Conservation (phyloP, 2,113 vertebrate genomes). For the Burhinus oedicnemus region DNA sequence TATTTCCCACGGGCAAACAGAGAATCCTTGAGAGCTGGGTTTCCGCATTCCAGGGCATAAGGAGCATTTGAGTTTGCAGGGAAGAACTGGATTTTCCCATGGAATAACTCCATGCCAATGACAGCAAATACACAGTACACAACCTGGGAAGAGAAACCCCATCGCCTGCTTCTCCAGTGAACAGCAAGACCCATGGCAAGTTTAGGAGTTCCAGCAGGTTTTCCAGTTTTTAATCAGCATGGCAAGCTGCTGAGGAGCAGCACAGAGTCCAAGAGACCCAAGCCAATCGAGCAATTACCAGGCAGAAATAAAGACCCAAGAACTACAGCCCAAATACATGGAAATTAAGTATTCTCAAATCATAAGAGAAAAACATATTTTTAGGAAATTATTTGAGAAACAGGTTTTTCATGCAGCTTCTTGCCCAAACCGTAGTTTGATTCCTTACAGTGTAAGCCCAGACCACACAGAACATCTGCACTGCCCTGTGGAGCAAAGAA, state of each 20-base stretch:
- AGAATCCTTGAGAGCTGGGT: slow-evolving; percentile 78
- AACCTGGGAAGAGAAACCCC: slow-evolving; percentile 75
- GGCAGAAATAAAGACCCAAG: not conserved
- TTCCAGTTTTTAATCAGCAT: not conserved
- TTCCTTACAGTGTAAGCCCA: not conserved
- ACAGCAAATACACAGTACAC: slow-evolving; percentile 92
- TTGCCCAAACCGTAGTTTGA: not conserved
- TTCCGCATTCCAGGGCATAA: slow-evolving; percentile 79
- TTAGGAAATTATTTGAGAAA: not conserved
- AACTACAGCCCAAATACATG: not conserved
- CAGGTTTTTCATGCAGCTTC: not conserved
- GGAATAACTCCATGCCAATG: slow-evolving; percentile 92
- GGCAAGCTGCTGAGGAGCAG: not conserved
- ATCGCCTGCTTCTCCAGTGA: not conserved
- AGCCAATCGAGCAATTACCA: not conserved
- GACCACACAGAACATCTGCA: not conserved
- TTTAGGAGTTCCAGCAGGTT: not conserved
- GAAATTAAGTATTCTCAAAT: not conserved
- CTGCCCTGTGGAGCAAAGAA: not conserved
- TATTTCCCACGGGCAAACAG: slow-evolving; percentile 84
- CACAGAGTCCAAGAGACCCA: not conserved
- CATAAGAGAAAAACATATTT: not conserved
- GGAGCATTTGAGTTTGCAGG: slow-evolving; percentile 33
- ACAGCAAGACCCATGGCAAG: not conserved
- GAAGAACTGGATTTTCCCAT: slow-evolving; percentile 83